Evolutionary conservation across 2,113 vertebrate species (phyloP).

Genomic region (Condylura cristata): DNA sequence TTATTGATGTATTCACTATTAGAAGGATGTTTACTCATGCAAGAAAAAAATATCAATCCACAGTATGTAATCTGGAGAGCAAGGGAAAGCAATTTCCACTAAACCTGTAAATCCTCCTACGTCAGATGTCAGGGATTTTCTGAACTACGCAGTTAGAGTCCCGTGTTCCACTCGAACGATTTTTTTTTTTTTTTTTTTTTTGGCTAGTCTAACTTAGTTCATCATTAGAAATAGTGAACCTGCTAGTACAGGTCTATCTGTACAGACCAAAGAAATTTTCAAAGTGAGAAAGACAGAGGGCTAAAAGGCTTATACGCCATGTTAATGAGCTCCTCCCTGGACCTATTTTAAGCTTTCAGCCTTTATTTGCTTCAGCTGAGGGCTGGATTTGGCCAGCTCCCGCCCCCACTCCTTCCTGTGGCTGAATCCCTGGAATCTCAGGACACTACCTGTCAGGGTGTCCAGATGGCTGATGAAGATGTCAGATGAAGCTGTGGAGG

Average conservation of each 20-base stretch:
- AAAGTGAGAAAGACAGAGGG: neutral
- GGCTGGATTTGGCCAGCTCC: conserved; percentile 43
- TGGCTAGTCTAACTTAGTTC: conserved; percentile 76
- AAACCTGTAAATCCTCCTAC: conserved; percentile 93
- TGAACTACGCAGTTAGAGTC: conserved; percentile 84
- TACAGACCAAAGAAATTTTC: conserved; percentile 23
- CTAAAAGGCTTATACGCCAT: neutral
- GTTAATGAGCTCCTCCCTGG: neutral
- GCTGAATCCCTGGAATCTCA: neutral
- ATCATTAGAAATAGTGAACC: conserved; percentile 53
- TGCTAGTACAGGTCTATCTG: neutral
- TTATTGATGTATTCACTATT: conserved; percentile 85
- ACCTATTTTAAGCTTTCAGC: conserved; percentile 61
- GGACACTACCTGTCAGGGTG: neutral
- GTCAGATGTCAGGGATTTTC: conserved; percentile 94
- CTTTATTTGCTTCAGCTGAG: conserved; percentile 43
- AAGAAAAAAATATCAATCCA: conserved; percentile 82
- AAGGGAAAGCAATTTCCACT: conserved; percentile 92
- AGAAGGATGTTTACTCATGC: conserved; percentile 86
- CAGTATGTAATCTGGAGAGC: conserved; percentile 91
- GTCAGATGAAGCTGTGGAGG: neutral
- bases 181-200: conserved; percentile 75
- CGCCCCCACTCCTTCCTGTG: neutral
- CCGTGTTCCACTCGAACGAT: conserved; percentile 76
- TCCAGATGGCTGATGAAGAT: neutral